Evolutionary conservation across 2,888 invertebrate species (phyloP), one percentile per base, ranked within the genome.

Genomic region (Meiosimyza platycephala): DNA sequence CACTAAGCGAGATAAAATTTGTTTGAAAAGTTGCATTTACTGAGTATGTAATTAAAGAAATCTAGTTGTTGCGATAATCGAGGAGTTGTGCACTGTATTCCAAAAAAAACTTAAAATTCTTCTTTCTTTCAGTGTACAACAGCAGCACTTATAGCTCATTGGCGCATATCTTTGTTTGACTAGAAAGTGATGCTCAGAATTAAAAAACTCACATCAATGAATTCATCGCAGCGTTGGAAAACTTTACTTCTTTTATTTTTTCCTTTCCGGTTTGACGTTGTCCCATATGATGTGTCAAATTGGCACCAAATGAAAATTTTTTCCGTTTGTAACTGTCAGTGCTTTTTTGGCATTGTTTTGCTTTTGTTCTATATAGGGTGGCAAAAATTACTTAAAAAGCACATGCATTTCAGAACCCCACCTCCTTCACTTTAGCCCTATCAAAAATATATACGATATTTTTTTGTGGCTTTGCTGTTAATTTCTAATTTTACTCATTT

Each of bases 401-500:
- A 13, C 57, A 28, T 57, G 2, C 22, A 28, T 28, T 7, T 57
- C 22, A 57, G 15, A 22, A 18, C 18, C 57, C 28, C 13, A 16
- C 12, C 13, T 57, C 5, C 11, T 18, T 12, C 18, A 47, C 18
- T 18, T 28, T 4, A 28, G 18, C 48, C 1, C 15, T 63, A 13
- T n/a, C 3, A 13, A 47, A 7, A n/a, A 16, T 12, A 6, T 48
- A 11, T 60, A 22, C 33, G 40, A 22, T 12, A n/a, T 54, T 66
- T 48, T 7, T 6, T 15, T 57, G n/a, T 60, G 50, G 11, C n/a
- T 40, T 54, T 47, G 15, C 40, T 64, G 54, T 63, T 59, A 71
- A 79, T 66, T 77, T 78, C 73, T 66, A 80, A 79, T 78, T 78
- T 77, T 75, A 78, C 79, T 78, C 78, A 80, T 80, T 83, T 83